Evolutionary conservation across 64 coral and sea anemone species (phyloP), one percentile per base, ranked within the genome.

Genomic region (Stichodactyla helianthus): DNA sequence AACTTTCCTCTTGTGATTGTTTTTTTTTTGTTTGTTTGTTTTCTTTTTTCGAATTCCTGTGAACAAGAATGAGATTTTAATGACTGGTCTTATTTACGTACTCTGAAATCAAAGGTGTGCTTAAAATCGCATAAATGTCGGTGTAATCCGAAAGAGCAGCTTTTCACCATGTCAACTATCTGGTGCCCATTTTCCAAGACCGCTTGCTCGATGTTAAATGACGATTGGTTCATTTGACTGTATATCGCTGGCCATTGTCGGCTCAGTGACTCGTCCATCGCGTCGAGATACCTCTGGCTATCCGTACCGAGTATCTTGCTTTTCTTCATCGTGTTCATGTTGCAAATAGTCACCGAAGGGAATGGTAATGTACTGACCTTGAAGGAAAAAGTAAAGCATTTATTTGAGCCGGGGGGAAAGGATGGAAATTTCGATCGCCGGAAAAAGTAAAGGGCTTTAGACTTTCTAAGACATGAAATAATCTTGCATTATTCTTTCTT

Each of bases 281-380:
- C 82, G 58, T 92, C 90, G 10, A 92, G 85, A 70, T 82, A 92
- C 27, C 55, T 63, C 53, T 92, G 90, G 7, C 84, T 84, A 17
- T 87, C 85, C 4, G 90, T 92, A 25, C 77, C 84, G 9, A 83
- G 6, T n/a, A 92, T 87, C 65, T 51, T 67, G 52, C 85, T 92
- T 82, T 59, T 92, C 25, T 77, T 62, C 90, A 92, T 92, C 85
- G 87, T 92, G 58, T 92, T 92, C 27, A 87, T 85, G 54, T 87
- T 87, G 31, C 90, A 92, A 67, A 92, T 67, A 35, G 90, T 87
- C 18, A 92, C 84, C 7, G 90, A 85, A 11, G 90, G 90, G 44
- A 27, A 92, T 54, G 80, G 16, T 13, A 74, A 9, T 13, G 68
- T 27, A 74, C 19, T 22, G 20, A 74, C 7, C 68, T 74, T 5